A percentile compares a stretch with the other conserved stretches of the same genome.
Conservation (phyloP, 2,113 vertebrate genomes). For the Sitta europaea region DNA sequence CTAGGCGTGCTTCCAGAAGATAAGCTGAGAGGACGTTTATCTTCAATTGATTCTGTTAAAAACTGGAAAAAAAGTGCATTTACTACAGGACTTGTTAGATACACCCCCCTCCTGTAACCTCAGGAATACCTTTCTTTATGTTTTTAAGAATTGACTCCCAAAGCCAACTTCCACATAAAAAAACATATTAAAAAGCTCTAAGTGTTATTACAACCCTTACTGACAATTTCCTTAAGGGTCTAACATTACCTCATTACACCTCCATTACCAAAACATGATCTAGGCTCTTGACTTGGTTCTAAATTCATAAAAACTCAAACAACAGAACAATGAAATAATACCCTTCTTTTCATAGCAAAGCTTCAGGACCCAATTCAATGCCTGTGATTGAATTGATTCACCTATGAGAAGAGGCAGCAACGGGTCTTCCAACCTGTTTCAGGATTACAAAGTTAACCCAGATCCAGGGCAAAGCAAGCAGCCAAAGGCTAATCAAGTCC, state of each 20-base stretch:
- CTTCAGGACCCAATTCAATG: not conserved
- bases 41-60: constrained; percentile 41
- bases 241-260: not conserved
- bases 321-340: not conserved
- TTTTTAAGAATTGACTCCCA: not conserved
- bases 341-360: not conserved
- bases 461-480: not conserved
- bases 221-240: not conserved
- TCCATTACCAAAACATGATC: not conserved
- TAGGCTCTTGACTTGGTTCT: not conserved
- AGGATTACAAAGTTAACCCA: not conserved
- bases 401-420: not conserved
- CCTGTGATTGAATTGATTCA: not conserved
- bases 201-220: not conserved
- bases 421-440: not conserved
- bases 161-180: not conserved
- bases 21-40: not conserved
- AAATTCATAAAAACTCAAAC: not conserved
- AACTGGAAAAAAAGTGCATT: constrained; percentile 28
- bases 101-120: not conserved
- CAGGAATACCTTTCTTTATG: not conserved
- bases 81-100: not conserved
- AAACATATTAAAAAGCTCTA: not conserved
- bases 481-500: not conserved
- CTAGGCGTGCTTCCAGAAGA: constrained; percentile 24